Conservation (phyloP, 2,888 invertebrate genomes). For the Carpatolechia fugitivella region DNA sequence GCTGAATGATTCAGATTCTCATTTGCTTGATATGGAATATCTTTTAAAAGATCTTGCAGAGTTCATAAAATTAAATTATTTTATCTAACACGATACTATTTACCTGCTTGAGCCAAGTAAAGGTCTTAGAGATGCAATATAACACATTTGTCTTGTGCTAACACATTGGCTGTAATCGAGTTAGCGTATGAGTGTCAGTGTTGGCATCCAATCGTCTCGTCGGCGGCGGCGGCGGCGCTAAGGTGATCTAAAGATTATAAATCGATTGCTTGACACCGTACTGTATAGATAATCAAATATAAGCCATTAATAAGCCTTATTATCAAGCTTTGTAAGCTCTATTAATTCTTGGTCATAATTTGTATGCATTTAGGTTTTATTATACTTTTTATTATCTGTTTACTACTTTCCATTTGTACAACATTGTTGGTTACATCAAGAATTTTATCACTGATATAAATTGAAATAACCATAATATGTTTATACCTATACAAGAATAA, state of each 20-base stretch:
- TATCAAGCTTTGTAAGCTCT: too few relatives aligned
- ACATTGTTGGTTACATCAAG: too few relatives aligned
- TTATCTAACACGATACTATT: neutral
- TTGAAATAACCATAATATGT: too few relatives aligned
- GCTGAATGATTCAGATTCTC: slow-evolving; percentile 5
- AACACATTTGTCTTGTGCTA: neutral
- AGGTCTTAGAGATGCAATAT: too few relatives aligned
- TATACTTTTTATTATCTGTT: too few relatives aligned
- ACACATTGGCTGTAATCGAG: slow-evolving; percentile 28
- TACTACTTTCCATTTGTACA: too few relatives aligned
- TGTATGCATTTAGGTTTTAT: too few relatives aligned
- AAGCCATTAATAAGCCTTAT: too few relatives aligned
- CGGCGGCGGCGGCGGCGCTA: slow-evolving; percentile 26
- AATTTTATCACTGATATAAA: too few relatives aligned
- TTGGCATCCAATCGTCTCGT: slow-evolving; percentile 19
- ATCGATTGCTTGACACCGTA: slow-evolving; percentile 35
- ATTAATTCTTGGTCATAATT: too few relatives aligned
- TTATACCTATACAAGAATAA: too few relatives aligned
- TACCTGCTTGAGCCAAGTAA: too few relatives aligned
- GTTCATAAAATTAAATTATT: neutral
- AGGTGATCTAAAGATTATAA: slow-evolving; percentile 42
- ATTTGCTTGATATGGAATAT: neutral
- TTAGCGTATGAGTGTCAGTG: slow-evolving; percentile 37
- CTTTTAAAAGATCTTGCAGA: neutral
- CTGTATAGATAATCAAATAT: slow-evolving; percentile 28